These are phyloP conservation scores for Agonopterix subpropinquella DNA, from an alignment of 2,888 invertebrate genomes.

Conservation along the genomic window DNA sequence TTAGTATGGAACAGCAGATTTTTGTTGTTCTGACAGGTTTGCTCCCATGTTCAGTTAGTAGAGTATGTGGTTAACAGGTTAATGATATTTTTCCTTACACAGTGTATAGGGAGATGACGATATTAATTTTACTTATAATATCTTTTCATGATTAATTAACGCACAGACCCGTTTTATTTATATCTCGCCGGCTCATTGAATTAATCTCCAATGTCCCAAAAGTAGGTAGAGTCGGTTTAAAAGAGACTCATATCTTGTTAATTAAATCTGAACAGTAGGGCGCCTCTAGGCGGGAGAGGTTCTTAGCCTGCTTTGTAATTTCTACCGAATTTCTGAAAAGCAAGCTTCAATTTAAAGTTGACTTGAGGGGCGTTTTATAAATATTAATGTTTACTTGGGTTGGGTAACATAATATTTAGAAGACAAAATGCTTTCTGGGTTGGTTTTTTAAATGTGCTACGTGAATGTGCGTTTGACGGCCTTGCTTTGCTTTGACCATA, in stretches of 20 bases:
- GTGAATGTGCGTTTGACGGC: too few relatives aligned
- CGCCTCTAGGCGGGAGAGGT: conserved; percentile 50
- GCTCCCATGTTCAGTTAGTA: too few relatives aligned
- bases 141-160: conserved; percentile 24
- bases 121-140: not conserved
- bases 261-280: conserved; percentile 72
- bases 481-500: too few relatives aligned
- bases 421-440: conserved; percentile 20
- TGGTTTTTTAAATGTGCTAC: too few relatives aligned
- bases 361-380: conserved; percentile 47
- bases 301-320: conserved; percentile 50
- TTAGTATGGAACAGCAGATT: too few relatives aligned
- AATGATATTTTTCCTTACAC: too few relatives aligned
- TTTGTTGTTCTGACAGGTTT: too few relatives aligned
- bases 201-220: conserved; percentile 66
- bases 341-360: conserved; percentile 67
- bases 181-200: conserved; percentile 60
- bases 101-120: too few relatives aligned
- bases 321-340: conserved; percentile 64
- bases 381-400: conserved; percentile 39
- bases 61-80: too few relatives aligned
- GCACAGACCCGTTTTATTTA: conserved; percentile 44
- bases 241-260: conserved; percentile 73
- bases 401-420: conserved; percentile 28
- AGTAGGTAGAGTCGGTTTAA: conserved; percentile 66